These are phyloP conservation scores for Microhierax caerulescens DNA, from an alignment of 2,797 vertebrate genomes.

Conservation along the genomic window DNA sequence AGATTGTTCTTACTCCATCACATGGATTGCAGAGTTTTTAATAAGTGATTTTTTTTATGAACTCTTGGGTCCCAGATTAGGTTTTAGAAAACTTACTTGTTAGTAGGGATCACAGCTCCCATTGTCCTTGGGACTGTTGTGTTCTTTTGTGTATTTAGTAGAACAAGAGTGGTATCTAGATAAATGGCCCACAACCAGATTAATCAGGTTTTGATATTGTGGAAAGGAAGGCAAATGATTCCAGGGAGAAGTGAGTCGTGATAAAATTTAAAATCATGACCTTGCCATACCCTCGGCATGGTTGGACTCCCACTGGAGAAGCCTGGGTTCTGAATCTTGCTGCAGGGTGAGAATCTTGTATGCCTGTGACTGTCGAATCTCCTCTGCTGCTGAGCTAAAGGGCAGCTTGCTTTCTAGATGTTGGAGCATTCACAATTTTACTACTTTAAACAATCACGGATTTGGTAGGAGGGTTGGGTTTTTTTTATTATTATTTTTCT, in stretches of 20 bases:
- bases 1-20: background rate
- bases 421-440: background rate
- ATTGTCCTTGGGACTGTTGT: background rate
- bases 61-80: background rate
- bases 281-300: background rate
- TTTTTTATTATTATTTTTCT: background rate
- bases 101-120: background rate
- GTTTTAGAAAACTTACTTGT: background rate
- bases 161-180: background rate
- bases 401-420: background rate
- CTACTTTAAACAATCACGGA: background rate
- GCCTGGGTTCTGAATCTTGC: background rate
- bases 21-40: background rate
- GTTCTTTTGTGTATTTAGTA: background rate
- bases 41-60: background rate
- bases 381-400: background rate
- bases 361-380: background rate
- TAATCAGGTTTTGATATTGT: background rate
- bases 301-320: background rate
- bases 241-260: background rate
- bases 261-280: background rate
- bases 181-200: background rate
- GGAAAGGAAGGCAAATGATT: background rate
- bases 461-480: background rate
- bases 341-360: background rate